These are phyloP conservation scores for Sclerodermus sp. DNA, from an alignment of 2,888 invertebrate genomes.

Conservation along the genomic window DNA sequence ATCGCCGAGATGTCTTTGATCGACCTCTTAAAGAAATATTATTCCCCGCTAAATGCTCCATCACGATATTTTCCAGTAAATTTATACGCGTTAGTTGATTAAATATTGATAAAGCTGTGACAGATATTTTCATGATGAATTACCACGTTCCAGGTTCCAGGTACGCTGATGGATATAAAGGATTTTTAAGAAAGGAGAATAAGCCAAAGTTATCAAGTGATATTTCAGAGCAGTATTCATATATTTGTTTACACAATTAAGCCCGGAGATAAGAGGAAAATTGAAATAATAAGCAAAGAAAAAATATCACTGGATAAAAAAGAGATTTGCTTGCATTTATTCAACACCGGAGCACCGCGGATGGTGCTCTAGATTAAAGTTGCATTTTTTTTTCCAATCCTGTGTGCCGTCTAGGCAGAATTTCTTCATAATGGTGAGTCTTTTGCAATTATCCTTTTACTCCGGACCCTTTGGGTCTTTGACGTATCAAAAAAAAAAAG, in stretches of 20 bases:
- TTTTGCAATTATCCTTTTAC: not conserved
- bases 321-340: not conserved
- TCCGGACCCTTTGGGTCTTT: too few species aligned
- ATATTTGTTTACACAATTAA: conserved; percentile 5
- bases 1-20: too few species aligned
- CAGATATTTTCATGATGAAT: not conserved
- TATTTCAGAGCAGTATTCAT: conserved; percentile 30
- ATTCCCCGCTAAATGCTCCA: too few species aligned
- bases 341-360: conserved; percentile 1
- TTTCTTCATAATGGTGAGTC: conserved; percentile 47
- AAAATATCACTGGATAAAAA: conserved; percentile 2
- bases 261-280: conserved; percentile 3
- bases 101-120: too few species aligned
- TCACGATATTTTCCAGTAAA: not conserved
- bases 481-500: not conserved
- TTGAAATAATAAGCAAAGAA: not conserved
- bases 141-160: conserved; percentile 20
- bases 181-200: conserved; percentile 9
- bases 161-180: conserved; percentile 1
- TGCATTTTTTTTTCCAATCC: conserved; percentile 18
- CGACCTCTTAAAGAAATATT: too few species aligned
- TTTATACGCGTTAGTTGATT: not conserved
- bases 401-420: conserved; percentile 40
- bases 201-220: conserved; percentile 44
- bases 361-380: conserved; percentile 9